Conservation (phyloP, 1,140 invertebrate genomes). For the Heliconius himera region DNA sequence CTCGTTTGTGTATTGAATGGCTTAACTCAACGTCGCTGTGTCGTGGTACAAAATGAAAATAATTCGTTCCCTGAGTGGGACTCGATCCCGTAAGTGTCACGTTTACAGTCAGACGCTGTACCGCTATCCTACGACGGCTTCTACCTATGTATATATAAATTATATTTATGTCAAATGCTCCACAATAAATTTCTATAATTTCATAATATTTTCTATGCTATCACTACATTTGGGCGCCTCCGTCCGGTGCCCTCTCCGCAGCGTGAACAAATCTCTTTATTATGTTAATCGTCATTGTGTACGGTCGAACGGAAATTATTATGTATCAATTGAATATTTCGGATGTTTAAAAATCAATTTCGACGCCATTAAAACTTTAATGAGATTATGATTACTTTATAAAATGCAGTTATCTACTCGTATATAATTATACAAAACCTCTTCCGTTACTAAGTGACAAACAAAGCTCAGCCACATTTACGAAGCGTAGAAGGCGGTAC, state of each 20-base stretch:
- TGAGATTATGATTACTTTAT: slow-evolving; percentile 5
- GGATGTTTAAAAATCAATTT: slow-evolving; percentile 39
- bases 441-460: neutral
- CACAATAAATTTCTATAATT: no score
- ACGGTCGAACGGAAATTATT: slow-evolving; percentile 47
- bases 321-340: slow-evolving; percentile 47
- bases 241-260: slow-evolving; percentile 48
- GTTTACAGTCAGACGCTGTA: no score
- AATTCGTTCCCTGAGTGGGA: no score
- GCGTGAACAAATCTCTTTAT: slow-evolving; percentile 63
- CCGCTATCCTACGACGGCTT: no score
- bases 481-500: no score
- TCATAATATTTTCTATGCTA: slow-evolving; percentile 6
- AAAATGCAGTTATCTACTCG: neutral
- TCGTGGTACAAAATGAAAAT: no score
- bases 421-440: neutral
- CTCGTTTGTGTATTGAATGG: no score
- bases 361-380: slow-evolving; percentile 22
- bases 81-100: no score
- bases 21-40: no score
- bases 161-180: no score
- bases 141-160: no score
- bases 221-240: slow-evolving; percentile 47
- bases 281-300: slow-evolving; percentile 60
- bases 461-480: no score